Conservation (phyloP, 2,888 invertebrate genomes). For the Himalopsyche japonica region DNA sequence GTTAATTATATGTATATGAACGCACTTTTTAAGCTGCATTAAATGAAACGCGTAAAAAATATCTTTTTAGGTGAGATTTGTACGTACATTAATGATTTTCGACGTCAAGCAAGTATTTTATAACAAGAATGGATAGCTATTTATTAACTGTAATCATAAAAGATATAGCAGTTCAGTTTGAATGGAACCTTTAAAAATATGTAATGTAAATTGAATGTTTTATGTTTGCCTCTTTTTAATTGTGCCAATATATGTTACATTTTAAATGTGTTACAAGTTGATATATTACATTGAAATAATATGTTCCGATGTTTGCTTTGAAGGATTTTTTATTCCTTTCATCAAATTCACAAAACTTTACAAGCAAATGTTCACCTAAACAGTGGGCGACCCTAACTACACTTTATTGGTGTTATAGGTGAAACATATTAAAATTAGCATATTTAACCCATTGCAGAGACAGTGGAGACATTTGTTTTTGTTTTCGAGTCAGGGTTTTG, state of each 20-base stretch:
- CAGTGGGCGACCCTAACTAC: background rate
- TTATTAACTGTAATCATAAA: too few relatives aligned
- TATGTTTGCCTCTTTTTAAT: too few relatives aligned
- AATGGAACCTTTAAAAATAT: too few relatives aligned
- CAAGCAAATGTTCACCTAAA: background rate
- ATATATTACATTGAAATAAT: background rate
- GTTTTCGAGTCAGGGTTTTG: background rate
- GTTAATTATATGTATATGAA: too few relatives aligned
- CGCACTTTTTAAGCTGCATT: too few relatives aligned
- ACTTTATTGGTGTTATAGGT: background rate
- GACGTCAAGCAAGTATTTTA: too few relatives aligned
- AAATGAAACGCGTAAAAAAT: too few relatives aligned
- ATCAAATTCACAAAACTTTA: background rate
- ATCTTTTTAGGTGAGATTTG: too few relatives aligned
- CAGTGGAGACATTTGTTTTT: background rate
- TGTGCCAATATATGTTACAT: background rate
- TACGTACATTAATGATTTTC: too few relatives aligned
- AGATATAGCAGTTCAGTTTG: too few relatives aligned
- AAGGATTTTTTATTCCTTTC: background rate
- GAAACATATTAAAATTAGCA: background rate
- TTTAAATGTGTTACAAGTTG: background rate
- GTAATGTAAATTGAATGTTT: too few relatives aligned
- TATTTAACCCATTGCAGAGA: background rate
- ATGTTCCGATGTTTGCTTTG: background rate
- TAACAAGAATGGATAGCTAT: too few relatives aligned